Evolutionary conservation across 2,888 invertebrate genomes (phyloP), one percentile per base, ranked within the genome.

Genomic region (Cheilosia grossa): DNA sequence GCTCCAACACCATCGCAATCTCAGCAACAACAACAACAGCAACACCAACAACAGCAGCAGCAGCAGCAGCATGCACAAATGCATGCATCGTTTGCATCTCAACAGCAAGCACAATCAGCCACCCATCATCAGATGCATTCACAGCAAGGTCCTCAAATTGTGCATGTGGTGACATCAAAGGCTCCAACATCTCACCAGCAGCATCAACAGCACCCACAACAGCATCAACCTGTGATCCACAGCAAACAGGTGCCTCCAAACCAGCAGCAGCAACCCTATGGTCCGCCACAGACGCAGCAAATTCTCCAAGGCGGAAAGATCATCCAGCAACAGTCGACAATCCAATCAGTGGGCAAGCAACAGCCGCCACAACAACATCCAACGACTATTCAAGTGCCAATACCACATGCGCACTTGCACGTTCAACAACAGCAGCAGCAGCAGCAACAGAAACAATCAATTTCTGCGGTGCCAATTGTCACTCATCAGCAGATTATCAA

Each of bases 81-180:
- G 0, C 73, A 78, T 15, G 77, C 56, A 56, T 5, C 66, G 58
- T 54, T 49, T 77, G 42, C 77, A 61, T 37, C 67, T 61, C 24
- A 47, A 61, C 51, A 64, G n/a, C 64, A 74, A 27, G 40, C 64
- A 1, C 70, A 47, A 17, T 13, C 33, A 21, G 13, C 33, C 17
- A 47, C 10, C 19, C 72, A 73, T 13, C 79, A 72, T 42, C 82
- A 74, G 33, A 24, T 79, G 61, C 79, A 79, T 24, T 88, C 72
- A 37, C 63, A 67, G 42, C 88, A 87, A 33, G 79, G 82, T 5
- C 24, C 54, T 4, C 79, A 82, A 59, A 88, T 91, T 7, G 73
- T 91, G 69, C 91, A 91, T 69, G 91, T 91, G 30, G 90, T 90
- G 13, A 37, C 37, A 1, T 88, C 91, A 0, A 90, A 91, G 82